phyloP scores from a whole-genome alignment of 2,113 vertebrate genomes.

The Turnix velox region DNA sequence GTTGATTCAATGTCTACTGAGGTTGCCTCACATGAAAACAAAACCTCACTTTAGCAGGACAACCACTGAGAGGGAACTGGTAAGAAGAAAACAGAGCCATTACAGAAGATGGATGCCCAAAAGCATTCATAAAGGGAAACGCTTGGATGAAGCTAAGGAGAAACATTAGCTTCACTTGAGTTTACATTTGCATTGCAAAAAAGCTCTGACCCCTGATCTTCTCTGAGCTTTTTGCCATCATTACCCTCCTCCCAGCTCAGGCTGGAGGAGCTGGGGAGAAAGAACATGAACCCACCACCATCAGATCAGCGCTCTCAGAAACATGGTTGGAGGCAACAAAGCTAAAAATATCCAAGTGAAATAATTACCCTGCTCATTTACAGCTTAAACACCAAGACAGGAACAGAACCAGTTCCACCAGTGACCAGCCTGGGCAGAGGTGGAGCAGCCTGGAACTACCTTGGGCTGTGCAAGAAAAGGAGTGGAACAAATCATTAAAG shows the following conservation, averaged over 20 bases:
- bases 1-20: rapidly evolving
- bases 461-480: not conserved
- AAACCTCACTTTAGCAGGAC: not conserved
- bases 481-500: not conserved
- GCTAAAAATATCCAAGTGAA: not conserved
- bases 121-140: not conserved
- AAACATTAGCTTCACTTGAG: not conserved
- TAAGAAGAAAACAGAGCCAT: not conserved
- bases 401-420: not conserved
- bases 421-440: not conserved
- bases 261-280: not conserved
- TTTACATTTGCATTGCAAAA: not conserved
- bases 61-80: rapidly evolving
- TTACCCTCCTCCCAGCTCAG: not conserved
- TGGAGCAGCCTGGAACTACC: not conserved
- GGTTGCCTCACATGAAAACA: not conserved
- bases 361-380: not conserved
- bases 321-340: not conserved
- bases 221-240: not conserved
- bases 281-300: rapidly evolving
- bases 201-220: not conserved
- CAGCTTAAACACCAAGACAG: not conserved
- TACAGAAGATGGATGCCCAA: too few relatives aligned
- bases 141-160: not conserved
- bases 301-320: not conserved